Base-by-base conservation (phyloP, 37 sponge, comb jelly and placozoan genomes). In the Halichondria panicea region DNA sequence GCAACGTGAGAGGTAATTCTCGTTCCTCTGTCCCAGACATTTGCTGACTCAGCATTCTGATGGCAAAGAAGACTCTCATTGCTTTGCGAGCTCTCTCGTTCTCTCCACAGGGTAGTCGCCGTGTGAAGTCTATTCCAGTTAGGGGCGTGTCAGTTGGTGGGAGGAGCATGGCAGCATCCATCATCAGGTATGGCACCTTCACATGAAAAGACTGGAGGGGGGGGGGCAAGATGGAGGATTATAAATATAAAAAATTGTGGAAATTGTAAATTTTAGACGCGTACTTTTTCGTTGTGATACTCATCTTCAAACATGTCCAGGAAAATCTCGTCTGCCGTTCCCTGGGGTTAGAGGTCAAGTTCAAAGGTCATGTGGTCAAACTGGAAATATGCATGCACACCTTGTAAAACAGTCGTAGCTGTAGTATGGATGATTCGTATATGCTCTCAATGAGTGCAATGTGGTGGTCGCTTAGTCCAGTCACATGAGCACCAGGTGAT, bases 271-370 rank as follows among this genome's bases (percentile, higher is more conserved):
- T 19, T 70, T 19, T 70, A 43, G 22, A 68, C 43, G 30, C 78
- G 28, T 43, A 90, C 92, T 71, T 70, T 78, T 50, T 77, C 88
- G 41, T 78, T 89, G 28, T 50, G 50, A 73, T 77, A 94, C 64
- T 97, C 92, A 50, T 91, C 89, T 71, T 91, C 91, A 81, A 94
- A 97, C 84, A 97, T 58, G 22, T 94, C 95, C 70, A 97, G 69
- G 55, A 97, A 97, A 46, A 89, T 61, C 25, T 92, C 93, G 64
- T 95, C 93, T 5, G 70, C 28, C 32, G 91, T 63, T 19, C 95
- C 95, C 88, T 85, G 65, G 21, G 59, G 25, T 40, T 39, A 34
- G 44, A 48, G 13, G 13, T 48, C 13, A 48, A 48, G 9, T 48
- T 18, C 9, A 9, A 48, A 48, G 13, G 13, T 48, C 50, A 48